A percentile compares a stretch with the other conserved stretches of the same genome.
Conservation (phyloP, 2,888 invertebrate genomes). For the Trilocha varians region DNA sequence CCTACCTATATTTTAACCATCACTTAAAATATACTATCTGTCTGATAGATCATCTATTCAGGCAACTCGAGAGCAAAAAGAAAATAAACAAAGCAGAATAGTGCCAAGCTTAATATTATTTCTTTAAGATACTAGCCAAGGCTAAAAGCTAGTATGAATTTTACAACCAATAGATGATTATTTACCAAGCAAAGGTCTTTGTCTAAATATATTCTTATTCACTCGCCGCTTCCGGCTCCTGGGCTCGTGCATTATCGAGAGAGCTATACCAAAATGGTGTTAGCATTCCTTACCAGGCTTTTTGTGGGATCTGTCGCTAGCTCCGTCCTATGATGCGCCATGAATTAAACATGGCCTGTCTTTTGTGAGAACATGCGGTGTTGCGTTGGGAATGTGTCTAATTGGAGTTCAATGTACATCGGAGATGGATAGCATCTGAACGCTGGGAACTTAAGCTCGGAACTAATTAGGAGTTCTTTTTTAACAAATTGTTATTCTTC, state of each 20-base stretch:
- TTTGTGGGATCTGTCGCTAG: slow-evolving; percentile 16
- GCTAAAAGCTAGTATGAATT: slow-evolving; percentile 21
- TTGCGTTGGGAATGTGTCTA: slow-evolving; percentile 3
- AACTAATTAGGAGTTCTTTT: neutral
- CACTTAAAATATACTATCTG: too few species aligned
- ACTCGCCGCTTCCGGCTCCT: slow-evolving; percentile 19
- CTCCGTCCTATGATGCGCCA: slow-evolving; percentile 26
- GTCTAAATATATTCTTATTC: slow-evolving; percentile 18
- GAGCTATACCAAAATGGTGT: slow-evolving; percentile 34
- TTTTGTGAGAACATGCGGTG: slow-evolving; percentile 16
- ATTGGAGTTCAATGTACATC: slow-evolving; percentile 4
- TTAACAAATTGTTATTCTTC: neutral
- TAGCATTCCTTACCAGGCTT: slow-evolving; percentile 29
- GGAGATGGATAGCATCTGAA: neutral
- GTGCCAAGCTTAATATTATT: too few species aligned
- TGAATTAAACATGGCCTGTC: slow-evolving; percentile 45
- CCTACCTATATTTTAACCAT: too few species aligned
- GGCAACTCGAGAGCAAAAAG: too few species aligned
- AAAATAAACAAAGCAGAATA: too few species aligned
- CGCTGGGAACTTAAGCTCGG: neutral
- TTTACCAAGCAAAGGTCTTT: slow-evolving; percentile 3
- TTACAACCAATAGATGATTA: slow-evolving; percentile 13
- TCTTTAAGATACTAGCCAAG: neutral
- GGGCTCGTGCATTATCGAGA: slow-evolving; percentile 22
- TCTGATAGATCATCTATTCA: too few species aligned